Evolutionary conservation across 2,113 vertebrate genomes (phyloP), one percentile per base, ranked within the genome.

Genomic region (Opisthocomus hoazin): DNA sequence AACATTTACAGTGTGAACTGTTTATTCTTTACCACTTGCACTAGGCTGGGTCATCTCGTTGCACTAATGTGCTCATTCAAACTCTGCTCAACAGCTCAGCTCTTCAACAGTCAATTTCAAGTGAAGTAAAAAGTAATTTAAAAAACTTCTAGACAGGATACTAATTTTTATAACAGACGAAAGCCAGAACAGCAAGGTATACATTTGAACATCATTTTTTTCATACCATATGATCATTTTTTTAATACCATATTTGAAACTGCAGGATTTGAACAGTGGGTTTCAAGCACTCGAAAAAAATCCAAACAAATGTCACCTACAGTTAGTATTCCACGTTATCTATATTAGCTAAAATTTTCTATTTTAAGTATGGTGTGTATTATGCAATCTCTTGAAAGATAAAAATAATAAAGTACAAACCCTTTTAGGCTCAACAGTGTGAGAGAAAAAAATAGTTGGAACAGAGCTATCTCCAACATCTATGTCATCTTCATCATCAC

Each of bases 361-460:
- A 5, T 29, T 75, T 73, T 64, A 79, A 29, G 53, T 53, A 60
- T 2, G 14, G 20, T n/a, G 36, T 39, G 21, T 29, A 37, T 19
- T 32, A 80, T 7, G 7, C 6, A 58, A 58, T 41, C 41, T 79
- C 41, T 68, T n/a, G 22, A 84, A 92, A 82, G 7, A 61, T 16
- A 54, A 51, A 95, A 90, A 56, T 20, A 83, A 46, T 76, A 7
- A 89, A 87, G 84, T 95, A 98, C 98, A 89, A 90, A 98, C 99
- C 98, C 99, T 99, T 97, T 99, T 99, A 90, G 98, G 99, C 95
- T 99, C 99, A 12, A 99, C 98, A 34, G 99, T 99, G 96, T 99
- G 99, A 96, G 98, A 98, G 97, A 99, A 99, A 97, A 98, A 99
- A 96, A 99, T 99, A 45, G 96, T 99, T 30, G 99, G 99, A 93